A percentile compares a stretch with the other conserved stretches of the same genome.
phyloP scores from a whole-genome alignment of 2,888 invertebrate genomes.

The Smittia aterrima region DNA sequence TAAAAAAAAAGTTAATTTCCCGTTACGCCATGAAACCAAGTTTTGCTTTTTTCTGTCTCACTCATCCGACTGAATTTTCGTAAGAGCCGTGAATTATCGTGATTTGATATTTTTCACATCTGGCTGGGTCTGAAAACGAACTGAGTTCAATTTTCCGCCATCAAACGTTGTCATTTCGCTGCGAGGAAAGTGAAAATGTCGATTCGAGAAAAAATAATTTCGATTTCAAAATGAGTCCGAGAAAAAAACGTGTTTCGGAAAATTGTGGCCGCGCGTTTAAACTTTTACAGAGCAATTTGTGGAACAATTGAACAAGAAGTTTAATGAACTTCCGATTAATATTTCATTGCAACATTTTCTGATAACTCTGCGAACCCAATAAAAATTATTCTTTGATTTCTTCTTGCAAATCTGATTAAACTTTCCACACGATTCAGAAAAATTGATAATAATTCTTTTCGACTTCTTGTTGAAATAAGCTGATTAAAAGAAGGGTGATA shows the following conservation, averaged over 20 bases:
- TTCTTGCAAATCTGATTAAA: no score
- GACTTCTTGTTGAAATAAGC: no score
- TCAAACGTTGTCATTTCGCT: background rate
- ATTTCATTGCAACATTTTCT: background rate
- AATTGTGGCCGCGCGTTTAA: background rate
- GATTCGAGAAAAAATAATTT: background rate
- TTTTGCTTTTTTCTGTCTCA: slow-evolving; percentile 10
- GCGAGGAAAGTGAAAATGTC: slow-evolving; percentile 28
- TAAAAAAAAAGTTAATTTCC: slow-evolving; percentile 28
- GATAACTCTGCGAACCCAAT: no score
- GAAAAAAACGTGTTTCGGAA: background rate
- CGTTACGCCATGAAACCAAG: slow-evolving; percentile 21
- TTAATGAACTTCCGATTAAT: background rate
- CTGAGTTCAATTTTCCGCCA: slow-evolving; percentile 28
- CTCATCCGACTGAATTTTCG: background rate
- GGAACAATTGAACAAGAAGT: background rate
- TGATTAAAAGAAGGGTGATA: no score
- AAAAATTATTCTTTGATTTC: no score
- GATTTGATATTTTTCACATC: slow-evolving; percentile 36
- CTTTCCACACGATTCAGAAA: no score
- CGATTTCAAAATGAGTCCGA: background rate
- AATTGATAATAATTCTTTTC: no score
- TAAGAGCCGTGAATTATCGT: slow-evolving; percentile 15
- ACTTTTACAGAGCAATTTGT: background rate
- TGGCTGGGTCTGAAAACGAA: slow-evolving; percentile 34